Evolutionary conservation across 2,797 vertebrate species (phyloP), one percentile per base, ranked within the genome.

Genomic region (Nothura maculosa): DNA sequence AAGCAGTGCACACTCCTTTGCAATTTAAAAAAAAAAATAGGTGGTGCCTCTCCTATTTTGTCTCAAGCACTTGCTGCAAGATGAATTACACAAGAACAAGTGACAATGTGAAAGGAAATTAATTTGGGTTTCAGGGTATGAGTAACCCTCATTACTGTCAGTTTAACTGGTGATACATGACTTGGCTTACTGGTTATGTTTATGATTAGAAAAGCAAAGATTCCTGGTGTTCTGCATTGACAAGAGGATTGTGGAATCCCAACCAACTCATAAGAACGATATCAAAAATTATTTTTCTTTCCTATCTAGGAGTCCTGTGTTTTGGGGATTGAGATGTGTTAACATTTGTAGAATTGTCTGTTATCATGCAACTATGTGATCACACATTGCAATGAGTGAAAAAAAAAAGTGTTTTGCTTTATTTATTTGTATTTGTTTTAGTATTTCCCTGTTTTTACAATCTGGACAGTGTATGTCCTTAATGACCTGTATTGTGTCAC

Each of bases 11-110:
- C 54, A 68, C 10, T 5, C 9, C 3, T 70, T 61, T 89, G 19
- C 54, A 81, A 42, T n/a, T 60, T 60, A 70, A 36, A 50, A 88
- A 54, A 63, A 77, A 28, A 50, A 82, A 54, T 6, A 79, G 9
- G 12, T 17, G 2, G 5, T 36, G 6, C 7, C 24, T 21, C 13
- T 8, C 6, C 11, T 5, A 4, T 58, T 13, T 20, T 84, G 12
- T 38, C 14, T 54, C 27, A 73, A 50, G 8, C 57, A 4, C 14
- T 76, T 73, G 20, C 47, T 62, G n/a, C 19, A 66, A 73, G 68
- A 68, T 24, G 77, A 60, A 78, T 75, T 63, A 12, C 30, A 24
- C 16, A 66, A 48, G 12, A 81, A 54, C 8, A 75, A 58, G 15
- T 8, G 34, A 25, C 38, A 27, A 27, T 2, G 6, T 47, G 25